Conservation (phyloP, 2,888 invertebrate genomes). For the Drosophila eohydei region DNA sequence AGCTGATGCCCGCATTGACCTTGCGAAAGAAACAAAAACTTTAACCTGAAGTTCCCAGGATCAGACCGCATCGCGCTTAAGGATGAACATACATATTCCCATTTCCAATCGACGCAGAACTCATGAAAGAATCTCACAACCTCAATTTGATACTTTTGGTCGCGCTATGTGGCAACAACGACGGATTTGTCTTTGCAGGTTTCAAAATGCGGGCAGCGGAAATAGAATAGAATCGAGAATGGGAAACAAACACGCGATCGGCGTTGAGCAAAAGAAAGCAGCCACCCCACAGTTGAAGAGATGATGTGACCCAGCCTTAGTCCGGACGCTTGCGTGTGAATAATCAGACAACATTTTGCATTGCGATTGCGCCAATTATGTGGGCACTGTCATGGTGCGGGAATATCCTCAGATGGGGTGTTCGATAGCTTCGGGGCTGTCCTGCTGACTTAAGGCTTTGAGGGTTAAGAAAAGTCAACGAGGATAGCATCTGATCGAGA, state of each 20-base stretch:
- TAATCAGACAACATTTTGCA: constrained; percentile 74
- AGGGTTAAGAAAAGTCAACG: constrained; percentile 53
- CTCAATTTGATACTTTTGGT: constrained; percentile 79
- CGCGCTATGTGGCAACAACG: constrained; percentile 62
- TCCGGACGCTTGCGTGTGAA: constrained; percentile 61
- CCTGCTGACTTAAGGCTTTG: constrained; percentile 35
- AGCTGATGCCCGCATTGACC: constrained; percentile 60
- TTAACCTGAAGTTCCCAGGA: constrained; percentile 53
- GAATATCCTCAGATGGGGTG: constrained; percentile 28
- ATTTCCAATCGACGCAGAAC: constrained; percentile 55
- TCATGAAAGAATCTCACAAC: constrained; percentile 55
- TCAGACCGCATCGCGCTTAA: constrained; percentile 31
- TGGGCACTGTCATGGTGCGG: constrained; percentile 55
- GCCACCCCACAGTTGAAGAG: constrained; percentile 57
- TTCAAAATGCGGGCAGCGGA: constrained; percentile 71
- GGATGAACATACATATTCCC: constrained; percentile 65
- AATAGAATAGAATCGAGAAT: constrained; percentile 57
- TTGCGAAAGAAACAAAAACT: constrained; percentile 26
- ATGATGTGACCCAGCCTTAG: constrained; percentile 44
- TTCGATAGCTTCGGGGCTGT: constrained; percentile 23
- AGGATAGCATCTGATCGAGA: constrained; percentile 59
- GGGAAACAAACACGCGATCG: constrained; percentile 74
- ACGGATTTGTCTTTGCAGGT: constrained; percentile 66
- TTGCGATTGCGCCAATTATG: constrained; percentile 68
- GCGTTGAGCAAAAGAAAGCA: constrained; percentile 46